Conservation (phyloP, 1,140 invertebrate genomes). For the Acyrthosiphon pisum region DNA sequence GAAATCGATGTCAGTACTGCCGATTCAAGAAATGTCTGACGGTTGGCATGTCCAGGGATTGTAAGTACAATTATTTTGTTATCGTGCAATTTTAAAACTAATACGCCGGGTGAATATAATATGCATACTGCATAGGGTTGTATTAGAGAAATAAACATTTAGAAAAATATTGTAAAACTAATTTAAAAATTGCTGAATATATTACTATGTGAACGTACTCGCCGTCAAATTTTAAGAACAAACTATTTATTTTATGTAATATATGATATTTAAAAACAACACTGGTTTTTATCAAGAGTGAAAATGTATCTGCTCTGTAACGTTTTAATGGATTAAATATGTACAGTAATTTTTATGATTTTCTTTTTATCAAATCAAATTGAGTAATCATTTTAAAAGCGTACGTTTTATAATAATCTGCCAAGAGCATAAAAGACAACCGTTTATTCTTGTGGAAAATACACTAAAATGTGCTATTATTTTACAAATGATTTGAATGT, state of each 20-base stretch:
- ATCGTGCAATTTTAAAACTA: not conserved
- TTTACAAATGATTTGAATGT: not conserved
- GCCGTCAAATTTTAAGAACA: not conserved
- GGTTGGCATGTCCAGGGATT: slow-evolving; percentile 97
- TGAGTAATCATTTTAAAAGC: slow-evolving; percentile 16
- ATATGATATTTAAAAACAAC: not conserved
- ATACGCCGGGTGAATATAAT: not conserved
- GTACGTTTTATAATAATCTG: not conserved
- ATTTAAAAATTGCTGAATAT: not conserved
- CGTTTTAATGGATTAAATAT: not conserved
- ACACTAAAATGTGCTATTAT: not conserved
- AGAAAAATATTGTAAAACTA: not conserved
- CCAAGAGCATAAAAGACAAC: not conserved
- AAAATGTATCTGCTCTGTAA: not conserved
- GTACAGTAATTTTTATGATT: not conserved
- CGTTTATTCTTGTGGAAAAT: not conserved
- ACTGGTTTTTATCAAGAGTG: not conserved
- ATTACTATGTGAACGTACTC: not conserved
- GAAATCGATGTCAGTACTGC: slow-evolving; percentile 98
- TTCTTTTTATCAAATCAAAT: not conserved
- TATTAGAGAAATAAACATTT: not conserved
- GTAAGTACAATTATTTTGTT: slow-evolving; percentile 74
- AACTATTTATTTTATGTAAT: not conserved
- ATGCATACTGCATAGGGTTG: not conserved
- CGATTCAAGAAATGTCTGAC: slow-evolving; percentile 97